A percentile compares a stretch with the other conserved stretches of the same genome.
Conservation (phyloP, 2,113 vertebrate species). For the Oostethus manadensis region DNA sequence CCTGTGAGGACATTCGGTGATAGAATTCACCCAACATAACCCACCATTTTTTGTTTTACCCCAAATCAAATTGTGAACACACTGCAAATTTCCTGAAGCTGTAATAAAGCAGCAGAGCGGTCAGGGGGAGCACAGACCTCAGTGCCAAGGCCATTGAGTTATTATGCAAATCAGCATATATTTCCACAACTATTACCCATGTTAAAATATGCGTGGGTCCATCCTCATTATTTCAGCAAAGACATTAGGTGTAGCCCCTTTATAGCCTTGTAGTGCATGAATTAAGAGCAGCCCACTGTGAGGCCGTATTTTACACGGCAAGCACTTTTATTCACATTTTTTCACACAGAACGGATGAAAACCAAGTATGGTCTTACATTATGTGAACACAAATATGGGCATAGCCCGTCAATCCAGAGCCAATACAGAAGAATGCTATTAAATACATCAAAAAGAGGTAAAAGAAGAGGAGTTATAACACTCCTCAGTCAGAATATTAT, state of each 20-base stretch:
- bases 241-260: constrained; percentile 1
- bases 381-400: not conserved
- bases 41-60: not conserved
- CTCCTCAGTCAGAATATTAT: too few species aligned
- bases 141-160: not conserved
- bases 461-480: too few species aligned
- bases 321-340: not conserved
- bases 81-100: not conserved
- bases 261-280: constrained; percentile 3
- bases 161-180: constrained; percentile 7
- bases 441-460: not conserved
- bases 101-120: constrained; percentile 2
- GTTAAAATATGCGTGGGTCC: not conserved
- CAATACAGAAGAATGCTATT: not conserved
- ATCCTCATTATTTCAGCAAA: constrained; percentile 8
- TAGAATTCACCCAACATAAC: not conserved
- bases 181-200: constrained; percentile 4
- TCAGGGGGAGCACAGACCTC: not conserved
- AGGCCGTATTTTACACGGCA: constrained; percentile 1
- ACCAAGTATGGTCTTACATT: too few species aligned
- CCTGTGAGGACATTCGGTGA: not conserved
- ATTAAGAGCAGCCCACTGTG: constrained; percentile 1
- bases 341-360: too few species aligned
- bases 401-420: not conserved
- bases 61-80: not conserved